Evolutionary conservation across 2,888 invertebrate genomes (phyloP).

Genomic region (Mantis religiosa): DNA sequence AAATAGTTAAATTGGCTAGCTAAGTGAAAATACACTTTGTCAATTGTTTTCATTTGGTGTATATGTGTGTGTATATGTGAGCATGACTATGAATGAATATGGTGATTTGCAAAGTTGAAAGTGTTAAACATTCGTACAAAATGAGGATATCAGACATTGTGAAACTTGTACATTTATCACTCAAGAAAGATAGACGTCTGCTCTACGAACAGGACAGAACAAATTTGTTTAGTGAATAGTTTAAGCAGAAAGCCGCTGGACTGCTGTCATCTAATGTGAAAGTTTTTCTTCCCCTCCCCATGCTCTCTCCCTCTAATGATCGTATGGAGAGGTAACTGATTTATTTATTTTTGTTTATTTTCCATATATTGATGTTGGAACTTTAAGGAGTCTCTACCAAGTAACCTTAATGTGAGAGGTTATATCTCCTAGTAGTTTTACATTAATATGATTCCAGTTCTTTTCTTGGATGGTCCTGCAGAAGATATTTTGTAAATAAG

Average conservation of each 20-base stretch:
- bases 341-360: neutral
- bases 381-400: neutral
- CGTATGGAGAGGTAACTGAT: neutral
- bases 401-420: neutral
- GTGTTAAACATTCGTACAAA: neutral
- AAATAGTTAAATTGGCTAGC: constrained; percentile 13
- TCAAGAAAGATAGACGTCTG: neutral
- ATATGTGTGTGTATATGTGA: neutral
- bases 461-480: constrained; percentile 7
- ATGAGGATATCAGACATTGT: neutral
- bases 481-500: constrained; percentile 19
- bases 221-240: neutral
- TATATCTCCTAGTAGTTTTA: constrained; percentile 9
- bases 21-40: constrained; percentile 19
- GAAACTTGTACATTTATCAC: neutral
- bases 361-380: constrained; percentile 10
- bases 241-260: neutral
- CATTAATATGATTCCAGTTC: neutral
- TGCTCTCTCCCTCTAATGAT: neutral
- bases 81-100: neutral
- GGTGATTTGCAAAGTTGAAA: neutral
- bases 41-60: constrained; percentile 12
- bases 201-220: neutral
- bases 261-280: neutral
- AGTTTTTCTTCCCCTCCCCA: neutral